A percentile compares a stretch with the other conserved stretches of the same genome.
These are phyloP conservation scores for Hycleus cichorii DNA, from an alignment of 1,140 invertebrate genomes.

Conservation along the genomic window DNA sequence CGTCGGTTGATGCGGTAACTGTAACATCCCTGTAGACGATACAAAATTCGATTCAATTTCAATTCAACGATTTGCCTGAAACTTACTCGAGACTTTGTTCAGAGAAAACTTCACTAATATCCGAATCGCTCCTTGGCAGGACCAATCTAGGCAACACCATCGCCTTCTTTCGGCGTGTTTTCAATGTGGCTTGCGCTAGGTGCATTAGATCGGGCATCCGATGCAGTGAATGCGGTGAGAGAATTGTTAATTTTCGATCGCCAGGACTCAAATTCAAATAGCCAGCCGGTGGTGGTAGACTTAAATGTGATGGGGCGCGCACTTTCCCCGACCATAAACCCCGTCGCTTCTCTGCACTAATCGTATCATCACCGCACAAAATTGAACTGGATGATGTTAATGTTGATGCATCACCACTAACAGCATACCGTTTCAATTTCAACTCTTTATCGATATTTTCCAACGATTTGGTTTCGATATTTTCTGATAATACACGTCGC, in stretches of 20 bases:
- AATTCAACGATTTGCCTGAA: constrained; percentile 17
- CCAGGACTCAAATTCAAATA: constrained; percentile 46
- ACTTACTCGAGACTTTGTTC: constrained; percentile 57
- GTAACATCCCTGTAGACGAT: constrained; percentile 5
- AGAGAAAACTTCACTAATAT: constrained; percentile 53
- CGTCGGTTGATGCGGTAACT: constrained; percentile 4
- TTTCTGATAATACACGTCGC: constrained; percentile 45
- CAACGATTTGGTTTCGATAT: constrained; percentile 48
- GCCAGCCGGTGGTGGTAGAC: constrained; percentile 52
- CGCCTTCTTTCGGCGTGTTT: constrained; percentile 62
- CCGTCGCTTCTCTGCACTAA: constrained; percentile 53
- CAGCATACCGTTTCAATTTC: constrained; percentile 49
- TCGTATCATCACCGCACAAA: constrained; percentile 35
- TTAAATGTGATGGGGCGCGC: constrained; percentile 56
- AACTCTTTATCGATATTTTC: constrained; percentile 51
- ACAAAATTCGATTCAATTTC: neutral
- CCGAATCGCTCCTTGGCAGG: constrained; percentile 62
- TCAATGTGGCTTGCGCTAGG: constrained; percentile 49
- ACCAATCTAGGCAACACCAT: constrained; percentile 68
- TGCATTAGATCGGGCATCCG: constrained; percentile 53
- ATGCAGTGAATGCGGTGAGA: constrained; percentile 65
- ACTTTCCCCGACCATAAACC: constrained; percentile 57
- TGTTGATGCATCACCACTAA: constrained; percentile 50
- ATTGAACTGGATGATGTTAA: constrained; percentile 17
- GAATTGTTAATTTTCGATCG: constrained; percentile 58